Conservation (phyloP, 2,113 vertebrate species). For the Anas platyrhynchos region DNA sequence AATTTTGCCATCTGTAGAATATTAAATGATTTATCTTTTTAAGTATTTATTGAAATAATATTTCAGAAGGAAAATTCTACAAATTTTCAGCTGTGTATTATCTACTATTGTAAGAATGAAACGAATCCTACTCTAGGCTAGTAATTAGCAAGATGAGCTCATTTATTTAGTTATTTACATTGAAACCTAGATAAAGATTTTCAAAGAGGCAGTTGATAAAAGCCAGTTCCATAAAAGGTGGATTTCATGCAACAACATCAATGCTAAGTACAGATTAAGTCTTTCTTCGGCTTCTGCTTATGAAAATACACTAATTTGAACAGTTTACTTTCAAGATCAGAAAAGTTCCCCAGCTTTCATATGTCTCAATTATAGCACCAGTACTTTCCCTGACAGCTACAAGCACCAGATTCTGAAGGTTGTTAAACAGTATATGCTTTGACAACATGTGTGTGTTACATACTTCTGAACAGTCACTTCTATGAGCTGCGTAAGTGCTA, state of each 20-base stretch:
- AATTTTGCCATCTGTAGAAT: background rate
- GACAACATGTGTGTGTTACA: background rate
- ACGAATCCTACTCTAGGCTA: background rate
- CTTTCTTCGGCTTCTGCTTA: background rate
- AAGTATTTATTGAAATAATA: background rate
- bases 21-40: background rate
- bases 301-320: slow-evolving; percentile 1
- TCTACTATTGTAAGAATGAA: background rate
- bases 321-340: slow-evolving; percentile 13
- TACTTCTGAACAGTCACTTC: background rate
- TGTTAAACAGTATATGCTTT: slow-evolving; percentile 39
- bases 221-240: background rate
- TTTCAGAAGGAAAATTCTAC: background rate
- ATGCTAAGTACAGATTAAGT: background rate
- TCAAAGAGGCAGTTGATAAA: background rate
- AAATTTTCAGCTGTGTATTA: background rate
- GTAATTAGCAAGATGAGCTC: background rate
- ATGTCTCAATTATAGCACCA: slow-evolving; percentile 32
- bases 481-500: background rate
- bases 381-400: slow-evolving; percentile 46
- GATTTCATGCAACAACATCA: background rate
- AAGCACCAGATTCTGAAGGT: background rate
- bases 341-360: slow-evolving; percentile 35
- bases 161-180: background rate
- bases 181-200: background rate